A percentile compares a stretch with the other conserved stretches of the same genome.
Conservation (phyloP, 2,797 vertebrate genomes). For the Apodemus agrarius region DNA sequence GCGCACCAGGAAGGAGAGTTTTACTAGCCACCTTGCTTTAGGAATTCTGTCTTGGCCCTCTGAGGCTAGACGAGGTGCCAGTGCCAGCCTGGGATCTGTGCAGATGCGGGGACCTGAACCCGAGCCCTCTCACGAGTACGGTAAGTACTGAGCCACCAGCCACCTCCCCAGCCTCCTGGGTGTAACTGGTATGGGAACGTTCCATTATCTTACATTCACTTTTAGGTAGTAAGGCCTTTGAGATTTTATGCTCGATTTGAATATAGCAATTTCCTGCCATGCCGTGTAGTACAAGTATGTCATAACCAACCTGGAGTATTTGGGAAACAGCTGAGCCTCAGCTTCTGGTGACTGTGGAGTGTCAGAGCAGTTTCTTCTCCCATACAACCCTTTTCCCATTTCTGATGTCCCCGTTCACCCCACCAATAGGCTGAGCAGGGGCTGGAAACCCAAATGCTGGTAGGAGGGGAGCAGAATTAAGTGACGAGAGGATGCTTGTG, state of each 20-base stretch:
- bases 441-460: background rate
- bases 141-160: background rate
- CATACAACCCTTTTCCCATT: no score
- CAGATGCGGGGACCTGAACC: background rate
- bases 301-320: background rate
- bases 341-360: background rate
- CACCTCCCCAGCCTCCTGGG: background rate
- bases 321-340: background rate
- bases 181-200: background rate
- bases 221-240: background rate
- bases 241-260: background rate
- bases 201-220: background rate
- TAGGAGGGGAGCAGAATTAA: background rate
- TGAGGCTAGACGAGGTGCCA: background rate
- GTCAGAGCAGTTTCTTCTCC: background rate
- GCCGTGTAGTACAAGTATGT: background rate
- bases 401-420: background rate
- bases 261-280: background rate
- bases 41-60: background rate
- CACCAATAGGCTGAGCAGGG: background rate
- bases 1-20: background rate
- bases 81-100: background rate
- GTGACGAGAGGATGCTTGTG: background rate
- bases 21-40: background rate
- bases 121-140: rapidly evolving